phyloP scores from a whole-genome alignment of 2,888 invertebrate genomes.

The Platycnemis pennipes region DNA sequence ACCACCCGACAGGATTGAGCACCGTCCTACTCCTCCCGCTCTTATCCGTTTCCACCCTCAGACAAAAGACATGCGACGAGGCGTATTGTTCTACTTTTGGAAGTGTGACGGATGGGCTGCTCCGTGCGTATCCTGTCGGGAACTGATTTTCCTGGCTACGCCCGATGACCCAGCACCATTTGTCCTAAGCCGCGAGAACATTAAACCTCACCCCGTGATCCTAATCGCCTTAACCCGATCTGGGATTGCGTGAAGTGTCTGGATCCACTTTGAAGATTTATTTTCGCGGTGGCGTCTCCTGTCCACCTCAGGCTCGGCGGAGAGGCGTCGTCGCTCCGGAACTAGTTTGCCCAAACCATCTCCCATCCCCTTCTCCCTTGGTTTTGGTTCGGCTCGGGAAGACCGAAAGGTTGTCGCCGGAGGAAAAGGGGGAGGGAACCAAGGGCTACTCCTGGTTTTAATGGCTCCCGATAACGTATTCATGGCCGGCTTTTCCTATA shows the following conservation, averaged over 20 bases:
- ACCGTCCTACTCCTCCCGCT: not conserved
- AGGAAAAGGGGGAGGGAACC: not conserved
- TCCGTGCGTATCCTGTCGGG: not conserved
- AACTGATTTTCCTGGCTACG: slow-evolving; percentile 34
- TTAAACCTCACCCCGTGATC: not conserved
- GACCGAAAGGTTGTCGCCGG: not conserved
- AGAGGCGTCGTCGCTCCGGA: not conserved
- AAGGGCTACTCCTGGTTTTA: not conserved
- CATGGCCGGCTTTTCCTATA: not conserved
- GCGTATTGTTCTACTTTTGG: slow-evolving; percentile 42
- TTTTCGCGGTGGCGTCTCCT: not conserved
- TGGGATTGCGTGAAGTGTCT: slow-evolving; percentile 20
- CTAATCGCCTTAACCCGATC: slow-evolving; percentile 29
- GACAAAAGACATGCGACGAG: slow-evolving; percentile 30
- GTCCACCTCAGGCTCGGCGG: not conserved
- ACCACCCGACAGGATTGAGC: not conserved
- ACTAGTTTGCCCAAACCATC: not conserved
- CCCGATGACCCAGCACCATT: slow-evolving; percentile 42
- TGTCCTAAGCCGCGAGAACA: slow-evolving; percentile 20
- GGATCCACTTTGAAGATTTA: not conserved
- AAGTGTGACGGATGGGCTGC: not conserved
- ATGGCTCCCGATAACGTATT: not conserved
- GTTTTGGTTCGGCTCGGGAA: not conserved
- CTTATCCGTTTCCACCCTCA: not conserved
- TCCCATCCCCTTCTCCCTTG: not conserved